Conservation (phyloP, 1,140 invertebrate species). For the Mylabris phalerata region DNA sequence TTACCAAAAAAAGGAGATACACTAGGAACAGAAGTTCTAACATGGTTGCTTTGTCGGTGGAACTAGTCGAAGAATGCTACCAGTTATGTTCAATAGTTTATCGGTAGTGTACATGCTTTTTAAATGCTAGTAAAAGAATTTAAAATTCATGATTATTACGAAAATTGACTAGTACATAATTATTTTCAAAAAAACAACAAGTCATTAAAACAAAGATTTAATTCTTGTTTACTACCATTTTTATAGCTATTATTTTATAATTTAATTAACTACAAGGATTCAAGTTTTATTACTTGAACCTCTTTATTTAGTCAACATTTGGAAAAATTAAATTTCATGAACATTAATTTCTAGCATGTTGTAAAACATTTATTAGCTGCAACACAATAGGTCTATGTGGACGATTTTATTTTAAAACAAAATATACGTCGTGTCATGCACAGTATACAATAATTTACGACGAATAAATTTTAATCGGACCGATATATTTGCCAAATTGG, state of each 20-base stretch:
- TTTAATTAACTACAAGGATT: neutral
- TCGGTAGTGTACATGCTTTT: too few relatives aligned
- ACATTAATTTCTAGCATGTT: neutral
- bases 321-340: too few relatives aligned
- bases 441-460: conserved; percentile 12
- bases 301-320: too few relatives aligned
- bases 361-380: conserved; percentile 13
- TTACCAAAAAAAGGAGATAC: too few relatives aligned
- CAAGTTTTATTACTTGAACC: too few relatives aligned
- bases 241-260: neutral
- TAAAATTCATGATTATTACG: too few relatives aligned
- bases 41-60: too few relatives aligned
- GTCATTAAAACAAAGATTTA: too few relatives aligned
- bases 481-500: conserved; percentile 10
- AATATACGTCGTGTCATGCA: conserved; percentile 9
- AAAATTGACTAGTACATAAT: too few relatives aligned
- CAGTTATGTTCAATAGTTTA: neutral
- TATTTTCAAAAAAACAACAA: too few relatives aligned
- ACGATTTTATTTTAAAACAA: conserved; percentile 13
- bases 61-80: neutral
- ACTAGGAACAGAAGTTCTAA: too few relatives aligned
- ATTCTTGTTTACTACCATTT: neutral
- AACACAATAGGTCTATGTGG: conserved; percentile 7
- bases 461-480: conserved; percentile 14
- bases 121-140: too few relatives aligned